These are phyloP conservation scores for Coelinius sp. DNA, from an alignment of 2,888 invertebrate species.

Conservation along the genomic window DNA sequence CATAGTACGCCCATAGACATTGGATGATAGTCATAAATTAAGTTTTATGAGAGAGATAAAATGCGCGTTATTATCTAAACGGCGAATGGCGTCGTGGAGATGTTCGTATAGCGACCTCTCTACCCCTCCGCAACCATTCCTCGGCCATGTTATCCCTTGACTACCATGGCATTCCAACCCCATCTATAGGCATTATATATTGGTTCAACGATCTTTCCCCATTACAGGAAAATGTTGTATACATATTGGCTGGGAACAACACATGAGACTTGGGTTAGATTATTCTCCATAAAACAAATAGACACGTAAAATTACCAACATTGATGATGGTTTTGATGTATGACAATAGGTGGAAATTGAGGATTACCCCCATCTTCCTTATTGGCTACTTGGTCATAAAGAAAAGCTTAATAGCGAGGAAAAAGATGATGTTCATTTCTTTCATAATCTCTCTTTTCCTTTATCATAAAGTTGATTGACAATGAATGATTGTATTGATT, in stretches of 20 bases:
- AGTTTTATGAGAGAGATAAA: slow-evolving; percentile 71
- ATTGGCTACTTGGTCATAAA: slow-evolving; percentile 29
- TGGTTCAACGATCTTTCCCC: slow-evolving; percentile 43
- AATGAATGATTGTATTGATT: too few species aligned
- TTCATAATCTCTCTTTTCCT: neutral
- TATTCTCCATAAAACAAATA: slow-evolving; percentile 6
- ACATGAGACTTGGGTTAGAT: neutral
- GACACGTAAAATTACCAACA: neutral
- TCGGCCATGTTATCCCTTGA: slow-evolving; percentile 47
- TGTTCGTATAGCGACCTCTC: slow-evolving; percentile 54
- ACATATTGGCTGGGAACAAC: neutral
- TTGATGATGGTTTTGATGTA: neutral
- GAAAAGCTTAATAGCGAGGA: neutral
- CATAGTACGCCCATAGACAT: slow-evolving; percentile 65
- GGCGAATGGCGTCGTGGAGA: slow-evolving; percentile 67
- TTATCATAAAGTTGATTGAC: too few species aligned
- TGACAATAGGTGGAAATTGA: neutral
- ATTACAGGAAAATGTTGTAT: neutral
- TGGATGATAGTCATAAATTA: slow-evolving; percentile 69
- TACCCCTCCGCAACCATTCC: slow-evolving; percentile 56
- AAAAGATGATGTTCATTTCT: neutral
- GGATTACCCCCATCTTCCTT: neutral
- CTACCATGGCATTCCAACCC: slow-evolving; percentile 36
- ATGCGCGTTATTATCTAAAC: slow-evolving; percentile 71
- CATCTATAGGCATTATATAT: slow-evolving; percentile 34